Evolutionary conservation across 2,797 vertebrate species (phyloP).

Genomic region (Enoplosus armatus): DNA sequence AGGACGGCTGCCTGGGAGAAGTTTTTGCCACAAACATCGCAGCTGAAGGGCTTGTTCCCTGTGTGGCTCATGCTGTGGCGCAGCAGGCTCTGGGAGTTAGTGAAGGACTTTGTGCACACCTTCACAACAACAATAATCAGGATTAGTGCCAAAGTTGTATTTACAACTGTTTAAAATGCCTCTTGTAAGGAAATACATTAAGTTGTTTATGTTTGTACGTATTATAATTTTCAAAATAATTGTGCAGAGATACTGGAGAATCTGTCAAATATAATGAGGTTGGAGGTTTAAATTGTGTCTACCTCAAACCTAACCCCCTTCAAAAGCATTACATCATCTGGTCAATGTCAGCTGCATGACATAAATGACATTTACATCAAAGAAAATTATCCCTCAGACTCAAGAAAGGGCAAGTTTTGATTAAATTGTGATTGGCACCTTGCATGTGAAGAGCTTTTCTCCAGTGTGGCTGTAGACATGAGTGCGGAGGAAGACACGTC

Average conservation of each 20-base stretch:
- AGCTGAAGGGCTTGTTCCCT: slow-evolving; percentile 87
- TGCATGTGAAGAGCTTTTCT: slow-evolving; percentile 93
- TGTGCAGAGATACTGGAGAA: slow-evolving; percentile 32
- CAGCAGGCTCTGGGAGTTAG: slow-evolving; percentile 91
- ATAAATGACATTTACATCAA: slow-evolving; percentile 55
- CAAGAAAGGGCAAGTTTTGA: slow-evolving; percentile 34
- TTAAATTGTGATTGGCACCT: slow-evolving; percentile 68
- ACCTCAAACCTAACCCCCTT: slow-evolving; percentile 38
- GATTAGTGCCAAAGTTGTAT: slow-evolving; percentile 28
- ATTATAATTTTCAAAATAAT: slow-evolving; percentile 15
- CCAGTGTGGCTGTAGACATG: slow-evolving; percentile 93
- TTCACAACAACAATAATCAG: slow-evolving; percentile 57
- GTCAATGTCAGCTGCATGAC: slow-evolving; percentile 39
- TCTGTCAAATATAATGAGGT: slow-evolving; percentile 66
- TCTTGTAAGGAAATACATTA: background rate
- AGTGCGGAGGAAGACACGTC: slow-evolving; percentile 91
- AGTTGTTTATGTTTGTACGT: slow-evolving; percentile 15
- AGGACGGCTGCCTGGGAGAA: slow-evolving; percentile 87
- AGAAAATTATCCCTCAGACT: slow-evolving; percentile 40
- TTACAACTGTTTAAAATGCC: slow-evolving; percentile 8
- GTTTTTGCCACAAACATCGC: slow-evolving; percentile 89
- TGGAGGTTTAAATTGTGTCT: slow-evolving; percentile 28
- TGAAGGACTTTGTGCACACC: slow-evolving; percentile 91
- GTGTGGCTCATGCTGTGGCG: slow-evolving; percentile 93
- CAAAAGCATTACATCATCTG: slow-evolving; percentile 65